These are phyloP conservation scores for Himalopsyche tibetana DNA, from an alignment of 2,888 invertebrate species.

Conservation along the genomic window DNA sequence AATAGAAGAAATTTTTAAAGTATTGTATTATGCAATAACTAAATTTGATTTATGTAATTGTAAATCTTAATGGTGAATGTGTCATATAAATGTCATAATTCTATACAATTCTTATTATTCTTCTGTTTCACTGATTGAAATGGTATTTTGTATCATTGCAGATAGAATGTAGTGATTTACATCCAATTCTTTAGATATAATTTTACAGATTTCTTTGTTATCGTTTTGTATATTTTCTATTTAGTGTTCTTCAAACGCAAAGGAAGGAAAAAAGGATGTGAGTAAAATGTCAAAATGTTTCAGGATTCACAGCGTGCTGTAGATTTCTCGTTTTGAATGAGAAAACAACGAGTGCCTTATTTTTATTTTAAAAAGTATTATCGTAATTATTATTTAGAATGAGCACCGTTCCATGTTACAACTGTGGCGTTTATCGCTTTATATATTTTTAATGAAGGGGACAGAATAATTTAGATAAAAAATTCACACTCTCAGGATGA, in stretches of 20 bases:
- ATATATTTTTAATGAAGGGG: not conserved
- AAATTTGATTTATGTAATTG: too few species aligned
- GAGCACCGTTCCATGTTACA: conserved; percentile 17
- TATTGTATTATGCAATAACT: too few species aligned
- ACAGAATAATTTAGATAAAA: not conserved
- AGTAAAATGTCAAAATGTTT: conserved; percentile 69
- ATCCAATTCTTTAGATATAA: too few species aligned
- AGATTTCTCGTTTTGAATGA: conserved; percentile 38
- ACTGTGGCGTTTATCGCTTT: conserved; percentile 43
- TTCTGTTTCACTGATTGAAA: not conserved
- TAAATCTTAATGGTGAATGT: too few species aligned
- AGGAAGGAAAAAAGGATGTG: conserved; percentile 74
- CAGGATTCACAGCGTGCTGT: conserved; percentile 41
- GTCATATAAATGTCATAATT: too few species aligned
- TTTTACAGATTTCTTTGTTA: conserved; percentile 43
- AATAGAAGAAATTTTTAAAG: too few species aligned
- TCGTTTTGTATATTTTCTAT: conserved; percentile 70
- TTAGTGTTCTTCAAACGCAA: conserved; percentile 72
- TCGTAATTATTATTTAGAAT: not conserved
- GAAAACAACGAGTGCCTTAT: conserved; percentile 42
- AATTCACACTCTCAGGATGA: too few species aligned
- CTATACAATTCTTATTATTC: too few species aligned
- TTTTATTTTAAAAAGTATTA: conserved; percentile 1
- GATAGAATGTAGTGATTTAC: too few species aligned
- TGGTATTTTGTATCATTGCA: not conserved